A percentile compares a stretch with the other conserved stretches of the same genome.
phyloP scores from a whole-genome alignment of 2,888 invertebrate species.

The Acanthococcus lagerstroemiae region DNA sequence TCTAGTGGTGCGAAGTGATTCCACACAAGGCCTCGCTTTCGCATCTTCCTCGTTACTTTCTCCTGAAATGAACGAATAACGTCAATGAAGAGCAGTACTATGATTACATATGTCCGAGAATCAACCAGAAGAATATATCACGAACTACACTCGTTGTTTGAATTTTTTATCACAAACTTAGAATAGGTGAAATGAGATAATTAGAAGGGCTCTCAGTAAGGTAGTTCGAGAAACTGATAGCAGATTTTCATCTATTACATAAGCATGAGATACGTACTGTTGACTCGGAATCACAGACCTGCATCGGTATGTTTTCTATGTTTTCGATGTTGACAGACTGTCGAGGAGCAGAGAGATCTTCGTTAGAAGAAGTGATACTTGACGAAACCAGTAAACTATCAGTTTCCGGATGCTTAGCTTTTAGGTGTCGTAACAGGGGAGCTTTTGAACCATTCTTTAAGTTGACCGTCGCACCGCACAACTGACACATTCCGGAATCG shows the following conservation, averaged over 20 bases:
- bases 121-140: too few relatives aligned
- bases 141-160: too few relatives aligned
- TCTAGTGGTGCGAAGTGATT: constrained; percentile 20
- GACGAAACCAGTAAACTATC: not conserved
- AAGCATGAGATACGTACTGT: not conserved
- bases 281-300: not conserved
- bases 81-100: not conserved
- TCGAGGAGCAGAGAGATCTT: not conserved
- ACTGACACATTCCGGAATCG: constrained; percentile 10
- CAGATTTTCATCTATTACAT: not conserved
- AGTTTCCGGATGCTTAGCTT: constrained; percentile 17
- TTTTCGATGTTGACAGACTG: constrained; percentile 17
- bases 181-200: not conserved
- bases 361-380: not conserved
- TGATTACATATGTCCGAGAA: too few relatives aligned
- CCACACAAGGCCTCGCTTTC: constrained; percentile 20
- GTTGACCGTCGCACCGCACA: constrained; percentile 2
- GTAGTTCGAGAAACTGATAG: too few relatives aligned
- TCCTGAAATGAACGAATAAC: not conserved
- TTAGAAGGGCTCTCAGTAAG: too few relatives aligned
- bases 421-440: constrained; percentile 12
- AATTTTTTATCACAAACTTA: too few relatives aligned
- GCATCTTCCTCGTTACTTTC: constrained; percentile 21
- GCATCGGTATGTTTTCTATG: constrained; percentile 23
- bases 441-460: constrained; percentile 24